Percentiles rank a stretch among this genome's conserved stretches.
Evolutionary conservation across 2,113 vertebrate species (phyloP).

Genomic region (Cryptomyrus ogoouensis): DNA sequence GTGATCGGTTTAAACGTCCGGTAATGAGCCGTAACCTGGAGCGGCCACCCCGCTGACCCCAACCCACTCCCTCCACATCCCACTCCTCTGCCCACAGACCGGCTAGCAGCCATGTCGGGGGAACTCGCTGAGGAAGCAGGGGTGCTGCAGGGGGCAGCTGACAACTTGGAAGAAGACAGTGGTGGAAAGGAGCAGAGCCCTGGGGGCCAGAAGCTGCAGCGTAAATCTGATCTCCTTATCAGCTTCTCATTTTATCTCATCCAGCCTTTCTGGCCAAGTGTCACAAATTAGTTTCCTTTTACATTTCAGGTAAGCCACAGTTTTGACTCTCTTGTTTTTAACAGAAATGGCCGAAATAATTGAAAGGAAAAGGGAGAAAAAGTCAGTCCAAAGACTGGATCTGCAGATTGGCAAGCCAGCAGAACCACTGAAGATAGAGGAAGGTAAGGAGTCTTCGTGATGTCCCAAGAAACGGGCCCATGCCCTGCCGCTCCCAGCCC

Average conservation of each 20-base stretch:
- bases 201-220: background rate
- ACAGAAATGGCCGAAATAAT: conserved; percentile 59
- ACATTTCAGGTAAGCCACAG: background rate
- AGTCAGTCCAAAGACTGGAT: conserved; percentile 81
- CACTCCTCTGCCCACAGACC: background rate
- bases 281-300: background rate
- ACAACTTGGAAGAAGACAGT: conserved; percentile 12
- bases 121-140: background rate
- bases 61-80: background rate
- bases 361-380: conserved; percentile 91
- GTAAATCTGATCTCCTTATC: background rate
- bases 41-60: background rate
- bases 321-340: background rate
- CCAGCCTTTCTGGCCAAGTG: background rate
- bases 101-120: conserved; percentile 19
- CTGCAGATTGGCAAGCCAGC: conserved; percentile 77
- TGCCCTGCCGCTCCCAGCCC: background rate
- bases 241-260: background rate
- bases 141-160: background rate
- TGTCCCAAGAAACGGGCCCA: background rate
- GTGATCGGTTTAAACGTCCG: background rate
- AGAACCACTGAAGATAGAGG: conserved; percentile 78
- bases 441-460: conserved; percentile 56
- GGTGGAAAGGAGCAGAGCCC: background rate
- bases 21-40: background rate